Percentiles rank a stretch among this genome's conserved stretches.
These are phyloP conservation scores for Theretra japonica DNA, from an alignment of 2,888 invertebrate species.

Conservation along the genomic window DNA sequence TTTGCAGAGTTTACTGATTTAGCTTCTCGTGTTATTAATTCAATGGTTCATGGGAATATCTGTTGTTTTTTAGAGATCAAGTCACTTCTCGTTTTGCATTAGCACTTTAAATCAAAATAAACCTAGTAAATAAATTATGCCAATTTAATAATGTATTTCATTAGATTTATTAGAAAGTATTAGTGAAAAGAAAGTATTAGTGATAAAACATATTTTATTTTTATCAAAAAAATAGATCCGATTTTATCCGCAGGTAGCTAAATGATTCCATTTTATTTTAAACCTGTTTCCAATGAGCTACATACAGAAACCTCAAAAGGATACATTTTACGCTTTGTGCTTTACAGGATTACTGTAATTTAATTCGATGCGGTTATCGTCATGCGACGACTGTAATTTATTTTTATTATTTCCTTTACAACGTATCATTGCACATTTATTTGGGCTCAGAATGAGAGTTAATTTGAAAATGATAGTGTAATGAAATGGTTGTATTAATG, in stretches of 20 bases:
- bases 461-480: background rate
- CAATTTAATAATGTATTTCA: no score
- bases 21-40: no score
- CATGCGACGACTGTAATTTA: constrained; percentile 36
- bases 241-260: background rate
- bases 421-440: background rate
- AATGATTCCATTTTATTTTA: constrained; percentile 2
- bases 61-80: no score
- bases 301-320: constrained; percentile 18
- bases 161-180: no score
- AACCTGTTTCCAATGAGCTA: background rate
- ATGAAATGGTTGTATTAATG: background rate
- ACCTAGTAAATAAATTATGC: no score
- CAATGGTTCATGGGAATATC: no score
- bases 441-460: background rate
- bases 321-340: constrained; percentile 23
- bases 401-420: constrained; percentile 28
- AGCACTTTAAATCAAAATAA: no score
- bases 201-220: no score
- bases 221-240: background rate
- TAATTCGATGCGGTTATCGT: constrained; percentile 59
- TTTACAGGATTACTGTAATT: constrained; percentile 62
- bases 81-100: no score
- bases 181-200: no score
- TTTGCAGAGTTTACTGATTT: no score